These are phyloP conservation scores for Cervus canadensis DNA, from an alignment of 2,113 vertebrate species.

Conservation along the genomic window DNA sequence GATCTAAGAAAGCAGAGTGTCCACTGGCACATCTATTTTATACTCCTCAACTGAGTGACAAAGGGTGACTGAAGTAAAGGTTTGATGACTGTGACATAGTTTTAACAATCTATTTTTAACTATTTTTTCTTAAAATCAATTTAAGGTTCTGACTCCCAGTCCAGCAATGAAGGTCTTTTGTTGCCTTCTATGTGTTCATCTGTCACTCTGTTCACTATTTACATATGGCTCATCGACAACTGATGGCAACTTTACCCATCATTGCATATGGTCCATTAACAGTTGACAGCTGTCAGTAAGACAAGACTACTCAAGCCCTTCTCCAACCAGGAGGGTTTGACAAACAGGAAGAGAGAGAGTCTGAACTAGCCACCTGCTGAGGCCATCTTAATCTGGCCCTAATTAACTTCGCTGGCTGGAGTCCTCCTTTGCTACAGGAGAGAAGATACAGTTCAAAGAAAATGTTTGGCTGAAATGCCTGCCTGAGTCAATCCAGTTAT, in stretches of 20 bases:
- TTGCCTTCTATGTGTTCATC: constrained; percentile 44
- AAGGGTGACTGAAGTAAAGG: neutral
- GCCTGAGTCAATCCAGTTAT: neutral
- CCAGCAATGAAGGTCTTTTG: constrained; percentile 34
- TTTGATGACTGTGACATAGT: neutral
- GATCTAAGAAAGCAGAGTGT: neutral
- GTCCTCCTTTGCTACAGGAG: neutral
- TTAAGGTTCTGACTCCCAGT: constrained; percentile 22
- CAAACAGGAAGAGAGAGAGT: constrained; percentile 22
- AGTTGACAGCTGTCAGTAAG: constrained; percentile 68
- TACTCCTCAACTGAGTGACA: neutral
- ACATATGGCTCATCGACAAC: constrained; percentile 45
- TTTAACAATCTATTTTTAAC: constrained; percentile 36
- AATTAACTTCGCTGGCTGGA: constrained; percentile 54
- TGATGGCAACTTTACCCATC: constrained; percentile 59
- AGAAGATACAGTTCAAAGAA: constrained; percentile 49
- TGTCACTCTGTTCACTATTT: constrained; percentile 51
- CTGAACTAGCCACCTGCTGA: constrained; percentile 46
- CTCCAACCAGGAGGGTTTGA: constrained; percentile 37
- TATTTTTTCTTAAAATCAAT: constrained; percentile 38
- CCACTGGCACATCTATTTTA: neutral
- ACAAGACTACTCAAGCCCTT: constrained; percentile 61
- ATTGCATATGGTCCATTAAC: constrained; percentile 64
- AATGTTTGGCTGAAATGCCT: constrained; percentile 39
- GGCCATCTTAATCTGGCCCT: constrained; percentile 54